Conservation (phyloP, 2,888 invertebrate species). For the Ceratothoa steindachneri region DNA sequence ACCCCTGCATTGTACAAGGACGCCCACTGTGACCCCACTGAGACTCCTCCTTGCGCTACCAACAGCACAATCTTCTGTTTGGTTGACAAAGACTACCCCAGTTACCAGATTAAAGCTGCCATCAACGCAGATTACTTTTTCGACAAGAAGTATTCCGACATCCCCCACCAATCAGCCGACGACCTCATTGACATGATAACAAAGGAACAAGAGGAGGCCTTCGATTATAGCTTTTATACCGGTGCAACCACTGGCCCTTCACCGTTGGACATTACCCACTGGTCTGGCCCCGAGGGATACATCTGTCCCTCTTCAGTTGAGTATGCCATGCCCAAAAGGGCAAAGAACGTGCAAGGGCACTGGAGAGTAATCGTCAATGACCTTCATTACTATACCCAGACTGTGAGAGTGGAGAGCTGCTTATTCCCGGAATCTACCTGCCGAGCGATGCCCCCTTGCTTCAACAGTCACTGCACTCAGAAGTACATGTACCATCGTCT, state of each 20-base stretch:
- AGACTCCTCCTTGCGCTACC: conserved; percentile 47
- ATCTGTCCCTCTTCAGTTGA: conserved; percentile 48
- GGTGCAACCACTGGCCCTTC: conserved; percentile 48
- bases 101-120: conserved; percentile 49
- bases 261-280: conserved; percentile 49
- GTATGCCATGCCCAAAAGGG: conserved; percentile 49
- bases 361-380: conserved; percentile 50
- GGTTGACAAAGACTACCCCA: conserved; percentile 49
- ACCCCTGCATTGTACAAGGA: conserved; percentile 30
- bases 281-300: conserved; percentile 50
- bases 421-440: conserved; percentile 48
- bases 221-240: conserved; percentile 49
- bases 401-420: conserved; percentile 49
- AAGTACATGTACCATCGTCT: conserved; percentile 50
- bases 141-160: conserved; percentile 49
- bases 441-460: conserved; percentile 49
- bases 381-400: conserved; percentile 50
- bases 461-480: conserved; percentile 49
- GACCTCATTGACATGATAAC: conserved; percentile 49
- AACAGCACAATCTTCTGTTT: conserved; percentile 48
- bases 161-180: conserved; percentile 49
- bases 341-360: conserved; percentile 49
- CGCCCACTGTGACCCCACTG: conserved; percentile 49
- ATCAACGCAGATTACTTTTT: conserved; percentile 48
- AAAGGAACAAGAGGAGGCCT: conserved; percentile 47